Evolutionary conservation across 2,888 invertebrate species (phyloP).

Genomic region (Hemaris fuciformis): DNA sequence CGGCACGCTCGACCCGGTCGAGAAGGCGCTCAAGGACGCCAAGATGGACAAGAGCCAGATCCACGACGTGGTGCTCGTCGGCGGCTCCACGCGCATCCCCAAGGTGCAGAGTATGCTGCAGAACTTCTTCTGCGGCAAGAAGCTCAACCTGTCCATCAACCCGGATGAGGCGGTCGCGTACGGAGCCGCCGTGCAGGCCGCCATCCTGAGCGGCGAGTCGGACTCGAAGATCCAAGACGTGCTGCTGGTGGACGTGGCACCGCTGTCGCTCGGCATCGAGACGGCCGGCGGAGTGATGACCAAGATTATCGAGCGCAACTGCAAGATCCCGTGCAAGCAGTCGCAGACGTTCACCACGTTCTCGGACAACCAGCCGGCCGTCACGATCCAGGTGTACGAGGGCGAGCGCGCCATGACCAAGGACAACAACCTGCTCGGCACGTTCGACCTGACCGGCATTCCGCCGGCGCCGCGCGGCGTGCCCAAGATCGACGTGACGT

Average conservation of each 20-base stretch:
- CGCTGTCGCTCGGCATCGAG: constrained; percentile 88
- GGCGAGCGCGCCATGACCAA: constrained; percentile 91
- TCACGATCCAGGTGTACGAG: constrained; percentile 80
- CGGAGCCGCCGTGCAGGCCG: constrained; percentile 88
- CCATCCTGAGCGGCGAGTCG: constrained; percentile 86
- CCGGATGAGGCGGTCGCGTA: constrained; percentile 92
- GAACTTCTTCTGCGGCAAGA: constrained; percentile 88
- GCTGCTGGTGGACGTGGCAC: constrained; percentile 81
- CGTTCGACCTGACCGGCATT: constrained; percentile 85
- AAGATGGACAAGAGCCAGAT: constrained; percentile 89
- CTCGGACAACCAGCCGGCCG: constrained; percentile 89
- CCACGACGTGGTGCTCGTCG: constrained; percentile 90
- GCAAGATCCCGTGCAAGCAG: constrained; percentile 88
- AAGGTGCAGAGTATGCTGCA: constrained; percentile 88
- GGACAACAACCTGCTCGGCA: constrained; percentile 87
- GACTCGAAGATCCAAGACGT: constrained; percentile 88
- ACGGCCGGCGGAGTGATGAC: constrained; percentile 92
- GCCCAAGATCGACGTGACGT: constrained; percentile 86
- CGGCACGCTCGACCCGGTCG: constrained; percentile 88
- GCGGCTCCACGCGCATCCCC: constrained; percentile 90
- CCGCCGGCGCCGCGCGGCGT: constrained; percentile 86
- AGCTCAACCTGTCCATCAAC: constrained; percentile 87
- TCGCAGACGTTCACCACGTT: constrained; percentile 89
- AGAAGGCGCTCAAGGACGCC: constrained; percentile 89
- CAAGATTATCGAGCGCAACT: constrained; percentile 87